A percentile compares a stretch with the other conserved stretches of the same genome.
These are phyloP conservation scores for Oncorhynchus tshawytscha DNA, from an alignment of 2,113 vertebrate genomes.

Conservation along the genomic window DNA sequence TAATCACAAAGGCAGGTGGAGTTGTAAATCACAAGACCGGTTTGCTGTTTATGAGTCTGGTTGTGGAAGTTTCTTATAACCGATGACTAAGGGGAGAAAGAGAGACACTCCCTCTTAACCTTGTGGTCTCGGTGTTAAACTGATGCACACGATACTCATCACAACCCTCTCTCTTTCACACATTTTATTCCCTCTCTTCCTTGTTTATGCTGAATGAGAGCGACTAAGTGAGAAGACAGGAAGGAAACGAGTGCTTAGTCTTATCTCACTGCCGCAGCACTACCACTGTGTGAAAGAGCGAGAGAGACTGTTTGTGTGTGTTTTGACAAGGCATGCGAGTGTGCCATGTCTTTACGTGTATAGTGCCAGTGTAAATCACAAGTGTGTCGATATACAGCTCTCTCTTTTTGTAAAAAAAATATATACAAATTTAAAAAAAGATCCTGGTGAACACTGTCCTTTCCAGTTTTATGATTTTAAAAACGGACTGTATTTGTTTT, in stretches of 20 bases:
- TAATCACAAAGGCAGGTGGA: neutral
- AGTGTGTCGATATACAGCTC: neutral
- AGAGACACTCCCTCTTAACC: neutral
- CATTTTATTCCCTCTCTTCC: constrained; percentile 12
- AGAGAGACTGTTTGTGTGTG: constrained; percentile 5
- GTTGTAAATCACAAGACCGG: neutral
- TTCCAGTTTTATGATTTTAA: neutral
- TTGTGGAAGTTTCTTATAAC: neutral
- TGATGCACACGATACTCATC: neutral
- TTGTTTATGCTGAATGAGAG: constrained; percentile 51
- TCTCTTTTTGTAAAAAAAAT: too few species aligned
- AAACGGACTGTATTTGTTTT: neutral
- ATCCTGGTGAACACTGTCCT: too few species aligned
- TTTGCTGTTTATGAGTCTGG: neutral
- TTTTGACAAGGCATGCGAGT: neutral
- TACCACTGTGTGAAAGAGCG: constrained; percentile 18
- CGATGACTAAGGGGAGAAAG: neutral
- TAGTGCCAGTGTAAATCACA: neutral
- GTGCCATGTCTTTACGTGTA: neutral
- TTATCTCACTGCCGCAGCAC: constrained; percentile 59
- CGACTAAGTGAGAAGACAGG: constrained; percentile 27
- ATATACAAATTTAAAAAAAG: too few species aligned
- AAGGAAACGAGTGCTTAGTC: constrained; percentile 63
- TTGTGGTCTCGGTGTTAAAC: neutral
- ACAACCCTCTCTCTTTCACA: neutral